Base-by-base conservation (phyloP, 2,113 vertebrate species). In the mouse (Mus musculus) region DNA sequence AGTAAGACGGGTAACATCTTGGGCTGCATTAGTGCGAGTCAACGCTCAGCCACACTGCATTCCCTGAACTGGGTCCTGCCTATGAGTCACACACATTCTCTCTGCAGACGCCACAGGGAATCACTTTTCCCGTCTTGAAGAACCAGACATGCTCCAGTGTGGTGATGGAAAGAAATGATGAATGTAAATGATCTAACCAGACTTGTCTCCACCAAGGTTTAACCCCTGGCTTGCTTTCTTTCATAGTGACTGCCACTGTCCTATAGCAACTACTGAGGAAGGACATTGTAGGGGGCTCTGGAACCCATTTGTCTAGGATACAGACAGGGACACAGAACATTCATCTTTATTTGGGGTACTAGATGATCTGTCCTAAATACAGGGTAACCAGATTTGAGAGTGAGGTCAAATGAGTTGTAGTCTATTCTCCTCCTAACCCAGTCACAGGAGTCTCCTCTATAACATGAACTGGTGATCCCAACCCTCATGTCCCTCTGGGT, bases 81-180 rank as follows among this genome's bases (percentile, higher is more conserved):
- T n/a, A 17, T 97, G 97, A 97, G 92, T 97, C 97, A 98, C 69
- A 75, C 22, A 0, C 84, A 73, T 92, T 52, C 86, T 92, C 89
- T 54, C 9, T 89, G 94, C 59, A 91, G 94, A 89, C 33, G 5
- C 96, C 91, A 80, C 91, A 96, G 95, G 88, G 96, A 97, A 97
- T 97, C 95, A 96, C 95, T 97, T 95, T 96, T 97, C 97, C 97
- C 95, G 95, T 96, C 97, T 87, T 52, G 92, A 98, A 93, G 91
- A 96, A 91, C 73, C 95, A 97, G 97, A 96, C 95, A 92, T 71
- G 1, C 94, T 96, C 93, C 95, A 82, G 52, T 96, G 97, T 93
- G 97, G 92, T 88, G 96, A 96, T 0, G 56, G 96, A 97, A 97
- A 97, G 93, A 84, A 91, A 96, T 94, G 95, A 90, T 46, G 63